Percentiles rank a stretch among this genome's conserved stretches.
These are phyloP conservation scores for Heterotilapia buettikoferi DNA, from an alignment of 2,113 vertebrate genomes.

Conservation along the genomic window DNA sequence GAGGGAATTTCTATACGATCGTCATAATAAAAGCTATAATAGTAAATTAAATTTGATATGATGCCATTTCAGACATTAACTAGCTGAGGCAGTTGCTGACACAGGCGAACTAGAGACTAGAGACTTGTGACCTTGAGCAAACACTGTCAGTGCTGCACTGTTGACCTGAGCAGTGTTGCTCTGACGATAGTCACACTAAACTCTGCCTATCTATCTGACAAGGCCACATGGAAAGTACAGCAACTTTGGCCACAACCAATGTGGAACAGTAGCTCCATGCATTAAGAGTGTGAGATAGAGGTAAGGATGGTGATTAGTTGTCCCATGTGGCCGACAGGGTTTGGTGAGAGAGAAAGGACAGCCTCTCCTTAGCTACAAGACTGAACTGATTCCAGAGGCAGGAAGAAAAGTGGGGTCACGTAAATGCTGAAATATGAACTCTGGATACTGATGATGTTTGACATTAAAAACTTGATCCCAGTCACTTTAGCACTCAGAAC, in stretches of 20 bases:
- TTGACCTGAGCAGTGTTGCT: conserved; percentile 14
- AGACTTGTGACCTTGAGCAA: conserved; percentile 1
- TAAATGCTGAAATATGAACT: not conserved
- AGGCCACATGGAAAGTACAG: conserved; percentile 15
- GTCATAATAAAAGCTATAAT: not conserved
- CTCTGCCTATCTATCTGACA: not conserved
- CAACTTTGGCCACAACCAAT: conserved; percentile 12
- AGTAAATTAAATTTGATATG: not conserved
- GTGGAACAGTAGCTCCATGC: not conserved
- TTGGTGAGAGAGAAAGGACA: not conserved
- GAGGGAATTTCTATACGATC: not conserved
- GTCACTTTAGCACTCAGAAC: not conserved
- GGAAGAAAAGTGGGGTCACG: not conserved
- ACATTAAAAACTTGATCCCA: conserved; percentile 25
- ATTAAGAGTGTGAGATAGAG: not conserved
- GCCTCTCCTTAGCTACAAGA: not conserved
- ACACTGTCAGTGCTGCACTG: not conserved
- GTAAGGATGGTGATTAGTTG: not conserved
- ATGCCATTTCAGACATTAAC: not conserved
- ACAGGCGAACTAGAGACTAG: not conserved
- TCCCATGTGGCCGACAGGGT: not conserved
- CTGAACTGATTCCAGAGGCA: not conserved
- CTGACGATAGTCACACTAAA: not conserved
- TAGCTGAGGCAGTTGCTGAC: not conserved
- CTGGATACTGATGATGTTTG: conserved; percentile 11